Evolutionary conservation across 2,888 invertebrate species (phyloP), one percentile per base, ranked within the genome.

Genomic region (Aphodius granarius): DNA sequence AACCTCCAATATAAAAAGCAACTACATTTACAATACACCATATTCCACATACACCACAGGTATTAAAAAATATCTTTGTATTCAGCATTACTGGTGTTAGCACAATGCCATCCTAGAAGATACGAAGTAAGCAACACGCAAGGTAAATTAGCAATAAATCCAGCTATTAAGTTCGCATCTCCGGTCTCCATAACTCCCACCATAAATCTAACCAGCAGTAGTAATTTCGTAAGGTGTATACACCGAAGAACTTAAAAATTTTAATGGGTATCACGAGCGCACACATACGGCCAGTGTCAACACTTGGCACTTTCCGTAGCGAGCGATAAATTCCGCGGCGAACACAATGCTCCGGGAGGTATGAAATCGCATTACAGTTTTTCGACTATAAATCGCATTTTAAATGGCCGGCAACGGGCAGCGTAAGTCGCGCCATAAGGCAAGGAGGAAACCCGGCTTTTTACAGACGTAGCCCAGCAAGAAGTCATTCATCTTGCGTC

Each of bases 341-440:
- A 17, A 66, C 73, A 66, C 66, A 66, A 66, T 43, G 43, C 22
- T 62, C 19, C 63, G 66, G 68, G 66, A 77, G 75, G 77, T 80
- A 79, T 78, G 79, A 81, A 80, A 80, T 80, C 80, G 80, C 79
- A 81, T 82, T 82, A 82, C 73, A 77, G 75, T 80, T 82, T 82
- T 82, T 79, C 77, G 78, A 80, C 78, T 81, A 83, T 82, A 83
- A 82, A 83, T 83, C 82, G 81, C 80, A 78, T 81, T 83, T 83
- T 83, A 82, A 84, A 82, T 81, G 82, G 79, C 77, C 74, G 75
- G 78, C 79, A 80, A 81, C 80, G 79, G 79, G 80, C 78, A 79
- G 78, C 82, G 81, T 81, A 82, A 81, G 81, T 76, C 78, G 73
- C 74, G 76, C 70, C 75, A 66, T 73, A 73, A 65, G 20, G n/a